These are phyloP conservation scores for Hipposideros larvatus DNA, from an alignment of 2,797 vertebrate genomes.

Conservation along the genomic window DNA sequence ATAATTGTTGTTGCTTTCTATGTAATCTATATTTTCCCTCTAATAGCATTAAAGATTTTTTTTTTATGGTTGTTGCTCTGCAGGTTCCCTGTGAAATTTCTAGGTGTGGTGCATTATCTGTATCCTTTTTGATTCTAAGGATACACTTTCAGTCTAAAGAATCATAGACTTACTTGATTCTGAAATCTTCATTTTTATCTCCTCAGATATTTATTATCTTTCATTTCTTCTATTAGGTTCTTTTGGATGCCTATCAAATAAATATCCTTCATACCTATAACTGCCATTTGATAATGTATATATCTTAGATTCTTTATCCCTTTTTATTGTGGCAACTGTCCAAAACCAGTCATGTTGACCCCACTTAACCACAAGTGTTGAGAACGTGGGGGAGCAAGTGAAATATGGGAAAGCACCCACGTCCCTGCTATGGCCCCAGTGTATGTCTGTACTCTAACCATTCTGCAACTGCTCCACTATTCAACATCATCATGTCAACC, in stretches of 20 bases:
- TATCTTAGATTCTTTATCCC: not conserved
- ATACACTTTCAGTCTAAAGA: not conserved
- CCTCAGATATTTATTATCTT: not conserved
- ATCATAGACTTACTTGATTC: not conserved
- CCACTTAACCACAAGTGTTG: not conserved
- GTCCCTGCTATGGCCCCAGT: not conserved
- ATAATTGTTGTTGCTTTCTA: not conserved
- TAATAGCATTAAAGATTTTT: constrained; percentile 2
- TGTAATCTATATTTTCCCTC: not conserved
- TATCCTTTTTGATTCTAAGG: not conserved
- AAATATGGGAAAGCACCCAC: not conserved
- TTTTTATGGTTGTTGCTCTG: not conserved
- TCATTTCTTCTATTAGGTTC: not conserved
- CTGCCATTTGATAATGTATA: not conserved
- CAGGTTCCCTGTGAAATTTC: not conserved
- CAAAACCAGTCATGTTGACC: not conserved
- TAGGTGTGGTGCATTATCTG: not conserved
- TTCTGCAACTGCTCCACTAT: not conserved
- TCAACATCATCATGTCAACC: not conserved
- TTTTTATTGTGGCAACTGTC: not conserved
- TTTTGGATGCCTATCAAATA: not conserved
- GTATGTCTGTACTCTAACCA: not conserved
- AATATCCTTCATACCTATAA: not conserved
- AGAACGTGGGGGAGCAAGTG: not conserved
- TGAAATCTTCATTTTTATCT: constrained; percentile 14